Base-by-base conservation (phyloP, 2,797 vertebrate genomes). In the Orestias chungarensis region DNA sequence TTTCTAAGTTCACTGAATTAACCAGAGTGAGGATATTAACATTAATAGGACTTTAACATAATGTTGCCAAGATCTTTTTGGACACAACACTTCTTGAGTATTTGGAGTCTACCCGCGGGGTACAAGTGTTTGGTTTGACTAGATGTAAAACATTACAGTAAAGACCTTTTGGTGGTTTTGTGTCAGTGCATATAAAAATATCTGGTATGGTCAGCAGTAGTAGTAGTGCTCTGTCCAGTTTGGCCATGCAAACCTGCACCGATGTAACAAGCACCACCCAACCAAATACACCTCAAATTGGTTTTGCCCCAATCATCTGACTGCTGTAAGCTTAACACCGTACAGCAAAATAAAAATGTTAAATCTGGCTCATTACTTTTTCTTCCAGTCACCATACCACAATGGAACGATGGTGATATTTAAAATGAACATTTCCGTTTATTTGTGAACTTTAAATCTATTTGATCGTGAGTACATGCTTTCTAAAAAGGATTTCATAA, bases 261-360 rank as follows among this genome's bases (percentile, higher is more conserved):
- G 80, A 88, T 69, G 71, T 46, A 75, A 35, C 84, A 75, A 78
- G 82, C 52, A 40, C 47, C 79, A 72, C 73, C 59, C 73, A 79
- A 78, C 67, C 64, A 78, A 82, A 86, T 82, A 76, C 78, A 87
- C 68, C 78, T 74, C 65, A 82, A 83, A 92, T 83, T 55, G 75
- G 72, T 88, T 91, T 79, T 74, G 66, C 75, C 78, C 70, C 55
- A 46, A n/a, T 67, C 27, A 43, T 67, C 54, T 80, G 9, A 33
- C 54, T 64, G 71, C 65, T 44, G 52, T 73, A 68, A 61, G 62
- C 70, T 72, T 83, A 66, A 47, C 66, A 70, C 77, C 76, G 20
- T 81, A 73, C 55, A 40, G 71, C 18, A 74, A 66, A 74, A 73
- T 20, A 64, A 50, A 64, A 85, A 62, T 55, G 65, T 79, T 64